Base-by-base conservation (phyloP, 2,888 invertebrate genomes). In the Minunthozetes semirufus region DNA sequence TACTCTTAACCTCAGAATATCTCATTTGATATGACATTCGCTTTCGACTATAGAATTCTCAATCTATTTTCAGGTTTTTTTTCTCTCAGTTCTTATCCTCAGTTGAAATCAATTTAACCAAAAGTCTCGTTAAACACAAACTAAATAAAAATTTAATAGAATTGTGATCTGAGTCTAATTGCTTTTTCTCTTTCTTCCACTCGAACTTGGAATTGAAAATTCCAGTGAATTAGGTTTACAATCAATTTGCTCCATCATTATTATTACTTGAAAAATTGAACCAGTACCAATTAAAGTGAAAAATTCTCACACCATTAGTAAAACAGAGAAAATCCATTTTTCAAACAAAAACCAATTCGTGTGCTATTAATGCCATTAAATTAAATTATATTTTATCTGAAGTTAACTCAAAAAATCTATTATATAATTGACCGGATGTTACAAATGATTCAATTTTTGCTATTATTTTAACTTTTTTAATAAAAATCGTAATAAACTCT, bases 361-460 rank as follows among this genome's bases (percentile, higher is more conserved):
- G 63, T 17, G 5, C 33, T 33, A 27, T 63, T 63, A 13, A 61
- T n/a, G n/a, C n/a, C n/a, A 29, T 63, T 63, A 63, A 13, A 63
- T 33, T 29, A n/a, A n/a, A n/a, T 11, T 48, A 11, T 11, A 11
- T 11, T 48, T 48, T 48, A 48, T 48, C 48, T 17, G n/a, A 48
- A 48, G 17, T 48, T 48, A 17, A 53, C 22, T 13, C 19, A 5
- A 25, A 42, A 66, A 66, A 66, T 22, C 38, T 38, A 38, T 66
- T 38, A 66, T 66, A 66, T 38, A 66, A n/a, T 33, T 66, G 8
- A 29, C 38, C 66, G 66, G 66, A 66, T 66, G 42, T 66, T 13
- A 61, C 53, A 53, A 29, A 29, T 29, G 33, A 61, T 61, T 61
- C 46, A 46, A 46, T 46, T 46, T 46, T 46, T 9, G 15, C n/a